A percentile compares a stretch with the other conserved stretches of the same genome.
Evolutionary conservation across 92 coral and sea anemone genomes (phyloP).

Genomic region (Hydrozoanthus gracilis): DNA sequence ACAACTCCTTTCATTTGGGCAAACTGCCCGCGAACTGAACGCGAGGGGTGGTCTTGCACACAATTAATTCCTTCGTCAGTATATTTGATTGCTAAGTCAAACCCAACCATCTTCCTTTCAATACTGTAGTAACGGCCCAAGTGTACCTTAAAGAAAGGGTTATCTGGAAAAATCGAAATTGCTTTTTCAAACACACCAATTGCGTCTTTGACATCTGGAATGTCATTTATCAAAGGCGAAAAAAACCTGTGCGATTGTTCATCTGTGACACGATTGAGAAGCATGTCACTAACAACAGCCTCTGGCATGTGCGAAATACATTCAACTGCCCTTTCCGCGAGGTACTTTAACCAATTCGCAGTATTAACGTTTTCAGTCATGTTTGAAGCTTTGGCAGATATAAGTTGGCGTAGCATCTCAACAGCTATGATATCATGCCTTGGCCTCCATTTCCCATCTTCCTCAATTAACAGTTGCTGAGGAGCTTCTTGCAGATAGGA

Average conservation of each 20-base stretch:
- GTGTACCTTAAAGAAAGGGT: slow-evolving; percentile 71
- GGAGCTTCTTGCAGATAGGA: slow-evolving; percentile 46
- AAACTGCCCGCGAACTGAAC: slow-evolving; percentile 55
- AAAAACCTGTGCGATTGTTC: slow-evolving; percentile 20
- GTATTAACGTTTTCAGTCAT: not conserved
- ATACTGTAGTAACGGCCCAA: slow-evolving; percentile 74
- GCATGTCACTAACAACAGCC: slow-evolving; percentile 42
- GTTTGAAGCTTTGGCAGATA: slow-evolving; percentile 21
- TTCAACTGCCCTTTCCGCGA: slow-evolving; percentile 60
- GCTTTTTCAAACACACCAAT: slow-evolving; percentile 64
- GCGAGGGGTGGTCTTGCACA: not conserved
- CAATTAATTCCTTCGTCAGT: slow-evolving; percentile 65
- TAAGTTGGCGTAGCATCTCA: slow-evolving; percentile 66
- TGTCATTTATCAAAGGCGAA: slow-evolving; percentile 61
- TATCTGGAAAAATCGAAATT: slow-evolving; percentile 52
- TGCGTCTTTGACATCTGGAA: slow-evolving; percentile 61
- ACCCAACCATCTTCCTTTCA: slow-evolving; percentile 51
- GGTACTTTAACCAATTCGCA: slow-evolving; percentile 58
- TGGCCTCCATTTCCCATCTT: slow-evolving; percentile 69
- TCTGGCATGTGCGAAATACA: slow-evolving; percentile 62
- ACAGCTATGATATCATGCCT: slow-evolving; percentile 62
- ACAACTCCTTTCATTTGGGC: slow-evolving; percentile 81
- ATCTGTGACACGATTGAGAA: slow-evolving; percentile 51
- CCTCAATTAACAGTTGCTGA: slow-evolving; percentile 65
- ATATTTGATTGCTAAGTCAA: slow-evolving; percentile 59